Conservation (phyloP, 2,888 invertebrate genomes). For the Apamea sordens region DNA sequence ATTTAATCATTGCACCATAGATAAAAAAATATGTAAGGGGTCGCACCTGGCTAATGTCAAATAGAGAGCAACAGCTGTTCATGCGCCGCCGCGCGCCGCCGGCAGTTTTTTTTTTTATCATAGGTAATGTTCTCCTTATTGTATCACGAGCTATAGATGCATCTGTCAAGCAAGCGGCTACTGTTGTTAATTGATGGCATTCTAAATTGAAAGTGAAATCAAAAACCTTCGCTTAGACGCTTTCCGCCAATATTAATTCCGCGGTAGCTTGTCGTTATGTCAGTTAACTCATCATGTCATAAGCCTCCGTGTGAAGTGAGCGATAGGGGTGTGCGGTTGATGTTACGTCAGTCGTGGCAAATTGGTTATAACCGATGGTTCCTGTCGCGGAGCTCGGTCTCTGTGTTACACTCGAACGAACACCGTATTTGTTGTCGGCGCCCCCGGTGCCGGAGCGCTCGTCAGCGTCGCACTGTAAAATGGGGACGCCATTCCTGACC, state of each 20-base stretch:
- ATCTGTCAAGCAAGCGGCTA: conserved; percentile 20
- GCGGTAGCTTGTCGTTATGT: conserved; percentile 25
- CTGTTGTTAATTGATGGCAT: background rate
- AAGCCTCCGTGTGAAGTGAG: conserved; percentile 31
- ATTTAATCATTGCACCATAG: conserved; percentile 9
- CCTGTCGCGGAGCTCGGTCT: conserved; percentile 64
- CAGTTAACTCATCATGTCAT: conserved; percentile 46
- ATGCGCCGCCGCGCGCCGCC: conserved; percentile 62
- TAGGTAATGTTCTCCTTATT: conserved; percentile 23
- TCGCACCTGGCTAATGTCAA: conserved; percentile 74
- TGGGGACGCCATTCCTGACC: conserved; percentile 85
- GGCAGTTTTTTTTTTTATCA: conserved; percentile 46
- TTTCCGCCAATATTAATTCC: conserved; percentile 13
- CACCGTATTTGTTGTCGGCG: conserved; percentile 58
- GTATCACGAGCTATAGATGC: conserved; percentile 20
- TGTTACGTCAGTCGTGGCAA: conserved; percentile 74
- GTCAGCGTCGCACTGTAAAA: conserved; percentile 75
- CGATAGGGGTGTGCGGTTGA: conserved; percentile 50
- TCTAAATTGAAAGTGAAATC: conserved; percentile 16
- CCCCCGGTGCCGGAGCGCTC: conserved; percentile 57
- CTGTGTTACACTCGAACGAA: conserved; percentile 71
- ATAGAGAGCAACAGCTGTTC: conserved; percentile 78
- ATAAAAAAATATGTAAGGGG: conserved; percentile 36
- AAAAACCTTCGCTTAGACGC: background rate
- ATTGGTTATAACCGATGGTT: conserved; percentile 71